Base-by-base conservation (phyloP, 2,888 invertebrate species). In the Bellardia bayeri region DNA sequence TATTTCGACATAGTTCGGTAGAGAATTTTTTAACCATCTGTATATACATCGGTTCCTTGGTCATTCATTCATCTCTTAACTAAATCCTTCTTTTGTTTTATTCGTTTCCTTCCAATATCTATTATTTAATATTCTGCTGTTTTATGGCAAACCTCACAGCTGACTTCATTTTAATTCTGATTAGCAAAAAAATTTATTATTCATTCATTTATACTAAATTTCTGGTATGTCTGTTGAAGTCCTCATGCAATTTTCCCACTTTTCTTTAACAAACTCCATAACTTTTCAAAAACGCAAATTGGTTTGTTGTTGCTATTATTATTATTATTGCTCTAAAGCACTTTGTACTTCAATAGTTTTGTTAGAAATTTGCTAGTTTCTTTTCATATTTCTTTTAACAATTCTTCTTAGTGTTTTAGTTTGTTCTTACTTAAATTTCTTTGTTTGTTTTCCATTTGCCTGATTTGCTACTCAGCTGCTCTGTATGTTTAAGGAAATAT, bases 161-260 rank as follows among this genome's bases (percentile, higher is more conserved):
- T 42, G 69, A 69, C 58, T 71, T 69, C 45, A 66, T 82, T 82
- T 68, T 76, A 71, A 16, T 64, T 37, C 66, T 87, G 85, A 87
- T 87, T 87, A 87, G 85, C 85, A 87, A 82, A 87, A 79, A 79
- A 76, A 66, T 69, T 71, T 79, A 79, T 85, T 64, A 81, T 82
- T 82, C 82, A 72, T 61, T 84, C 66, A 69, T 75, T 81, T 49
- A 64, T 58, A 45, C 76, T 23, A 58, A 72, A 68, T 78, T 45
- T 33, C 68, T 56, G 63, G 51, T 83, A n/a, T 69, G 42, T 69
- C n/a, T 51, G 16, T 79, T 79, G 37, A 85, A 80, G 69, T 69
- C 54, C 76, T 64, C 71, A 64, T n/a, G 11, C 23, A 2, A 2
- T 9, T 11, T 45, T 45, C 4, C 4, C 13, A 7, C 5, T 54